Evolutionary conservation across 1,140 invertebrate genomes (phyloP).

Genomic region (Drosophila sturtevanti): DNA sequence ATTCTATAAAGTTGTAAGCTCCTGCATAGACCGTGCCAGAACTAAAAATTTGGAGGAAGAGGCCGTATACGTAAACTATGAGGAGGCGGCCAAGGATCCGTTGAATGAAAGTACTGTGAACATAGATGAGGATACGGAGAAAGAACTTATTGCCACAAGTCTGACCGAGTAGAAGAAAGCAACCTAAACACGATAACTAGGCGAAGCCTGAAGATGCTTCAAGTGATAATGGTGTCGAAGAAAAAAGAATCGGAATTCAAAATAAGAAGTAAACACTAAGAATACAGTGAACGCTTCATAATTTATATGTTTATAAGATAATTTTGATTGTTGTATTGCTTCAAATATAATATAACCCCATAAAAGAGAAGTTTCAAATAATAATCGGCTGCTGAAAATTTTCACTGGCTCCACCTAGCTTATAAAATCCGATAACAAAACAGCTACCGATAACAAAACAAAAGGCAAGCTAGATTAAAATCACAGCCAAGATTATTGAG

Average conservation of each 20-base stretch:
- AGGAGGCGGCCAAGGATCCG: not conserved
- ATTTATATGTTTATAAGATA: not conserved
- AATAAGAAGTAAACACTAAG: not conserved
- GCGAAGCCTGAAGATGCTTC: not conserved
- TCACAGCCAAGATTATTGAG: too few species aligned
- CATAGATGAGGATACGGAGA: not conserved
- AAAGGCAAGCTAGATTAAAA: too few species aligned
- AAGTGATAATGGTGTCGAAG: not conserved
- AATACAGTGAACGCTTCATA: not conserved
- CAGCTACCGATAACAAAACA: too few species aligned
- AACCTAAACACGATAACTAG: not conserved
- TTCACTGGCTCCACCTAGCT: too few species aligned
- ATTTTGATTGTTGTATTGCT: not conserved
- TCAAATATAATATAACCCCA: not conserved
- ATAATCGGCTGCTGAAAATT: not conserved
- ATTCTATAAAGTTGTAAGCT: slow-evolving; percentile 35
- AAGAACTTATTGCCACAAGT: not conserved
- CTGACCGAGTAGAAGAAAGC: not conserved
- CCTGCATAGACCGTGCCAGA: slow-evolving; percentile 35
- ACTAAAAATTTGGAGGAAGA: not conserved
- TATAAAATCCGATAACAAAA: too few species aligned
- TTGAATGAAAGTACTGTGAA: not conserved
- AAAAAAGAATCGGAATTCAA: not conserved
- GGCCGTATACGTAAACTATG: not conserved
- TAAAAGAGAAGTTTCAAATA: not conserved